Evolutionary conservation across 2,888 invertebrate genomes (phyloP).

Genomic region (Trilocha varians): DNA sequence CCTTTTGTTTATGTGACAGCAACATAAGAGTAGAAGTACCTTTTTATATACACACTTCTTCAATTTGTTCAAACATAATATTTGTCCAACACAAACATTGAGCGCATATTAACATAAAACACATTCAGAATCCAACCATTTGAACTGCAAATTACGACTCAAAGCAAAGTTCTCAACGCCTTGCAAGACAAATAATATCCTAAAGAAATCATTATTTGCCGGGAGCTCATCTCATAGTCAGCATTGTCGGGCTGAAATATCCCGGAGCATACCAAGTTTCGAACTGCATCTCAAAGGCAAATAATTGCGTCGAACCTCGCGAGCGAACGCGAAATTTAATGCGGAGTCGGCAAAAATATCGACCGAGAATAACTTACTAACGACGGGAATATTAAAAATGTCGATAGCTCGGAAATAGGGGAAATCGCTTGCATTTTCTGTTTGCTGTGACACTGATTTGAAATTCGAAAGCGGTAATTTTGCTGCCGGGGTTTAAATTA

Average conservation of each 20-base stretch:
- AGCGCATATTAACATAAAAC: too few species aligned
- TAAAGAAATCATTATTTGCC: neutral
- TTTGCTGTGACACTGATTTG: neutral
- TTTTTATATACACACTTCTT: too few species aligned
- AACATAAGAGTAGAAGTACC: too few species aligned
- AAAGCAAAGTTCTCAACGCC: neutral
- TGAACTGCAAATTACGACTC: neutral
- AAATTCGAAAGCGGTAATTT: neutral
- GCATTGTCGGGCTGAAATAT: constrained; percentile 7
- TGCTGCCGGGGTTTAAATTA: too few species aligned
- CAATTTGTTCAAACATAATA: too few species aligned
- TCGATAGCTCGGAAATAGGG: neutral
- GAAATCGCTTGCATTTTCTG: neutral
- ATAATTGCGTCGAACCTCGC: constrained; percentile 15
- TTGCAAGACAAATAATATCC: neutral
- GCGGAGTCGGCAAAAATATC: constrained; percentile 11
- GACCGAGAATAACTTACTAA: constrained; percentile 2
- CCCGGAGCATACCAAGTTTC: constrained; percentile 10
- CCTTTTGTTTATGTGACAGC: too few species aligned
- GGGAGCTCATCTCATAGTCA: constrained; percentile 4
- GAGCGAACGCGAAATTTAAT: constrained; percentile 19
- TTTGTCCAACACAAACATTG: too few species aligned
- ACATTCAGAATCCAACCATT: neutral
- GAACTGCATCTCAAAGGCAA: constrained; percentile 21
- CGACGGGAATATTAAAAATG: neutral